Evolutionary conservation across 2,797 vertebrate species (phyloP), one percentile per base, ranked within the genome.

Genomic region (Aulostomus chinensis): DNA sequence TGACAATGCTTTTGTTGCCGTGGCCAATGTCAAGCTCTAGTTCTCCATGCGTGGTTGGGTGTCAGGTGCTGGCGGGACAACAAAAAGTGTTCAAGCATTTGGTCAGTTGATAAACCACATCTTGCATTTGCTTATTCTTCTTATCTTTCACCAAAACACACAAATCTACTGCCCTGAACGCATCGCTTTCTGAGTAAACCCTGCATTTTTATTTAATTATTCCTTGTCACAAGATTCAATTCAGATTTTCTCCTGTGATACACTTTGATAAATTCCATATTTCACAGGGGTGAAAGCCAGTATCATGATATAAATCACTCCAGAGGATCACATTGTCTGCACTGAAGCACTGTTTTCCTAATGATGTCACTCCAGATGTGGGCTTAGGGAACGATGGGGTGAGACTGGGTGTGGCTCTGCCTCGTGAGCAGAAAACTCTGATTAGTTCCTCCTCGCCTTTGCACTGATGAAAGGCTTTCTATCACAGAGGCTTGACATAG

Each of bases 311-410:
- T 54, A 61, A 52, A 78, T 80, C 58, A 60, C 22, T 51, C 56
- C 14, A 53, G 46, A 72, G 39, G 57, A 60, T 59, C 14, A 26
- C 36, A 74, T 36, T 39, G 73, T 81, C 69, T 81, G 70, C 50
- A 33, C 69, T 81, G 70, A 47, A 33, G 56, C 17, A 13, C 52
- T 83, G 76, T 79, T 86, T 76, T 80, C 15, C 12, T 64, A 54
- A 59, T 87, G 84, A 88, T 65, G 66, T 89, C 81, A 89, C 76
- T 73, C 80, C 83, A 88, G 84, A 88, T 86, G 82, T 87, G 68
- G 64, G 31, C 65, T 49, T 76, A 62, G 21, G 63, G 52, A 73
- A 58, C 54, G 56, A 68, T 11, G 58, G 57, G 46, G 29, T 47
- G 64, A 66, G 43, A 63, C 62, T 72, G 84, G 85, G 81, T 50